Percentiles rank a stretch among this genome's conserved stretches.
Conservation (phyloP, 2,888 invertebrate genomes). For the Cataglyphis livida region DNA sequence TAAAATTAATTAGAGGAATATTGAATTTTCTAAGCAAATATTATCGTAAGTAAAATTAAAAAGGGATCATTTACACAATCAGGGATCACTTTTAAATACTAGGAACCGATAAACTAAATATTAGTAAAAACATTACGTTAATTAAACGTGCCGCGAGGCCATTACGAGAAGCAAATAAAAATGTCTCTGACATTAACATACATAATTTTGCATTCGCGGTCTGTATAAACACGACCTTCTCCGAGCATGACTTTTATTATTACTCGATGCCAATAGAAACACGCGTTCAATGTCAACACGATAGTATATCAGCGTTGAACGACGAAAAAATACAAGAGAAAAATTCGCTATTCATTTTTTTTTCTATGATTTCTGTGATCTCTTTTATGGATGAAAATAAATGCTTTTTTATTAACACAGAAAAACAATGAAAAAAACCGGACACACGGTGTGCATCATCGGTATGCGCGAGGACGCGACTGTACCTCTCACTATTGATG, state of each 20-base stretch:
- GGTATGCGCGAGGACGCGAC: background rate
- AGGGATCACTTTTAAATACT: no score
- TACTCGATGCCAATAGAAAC: background rate
- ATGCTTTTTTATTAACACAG: background rate
- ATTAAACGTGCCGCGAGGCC: background rate
- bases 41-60: no score
- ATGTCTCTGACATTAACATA: slow-evolving; percentile 15
- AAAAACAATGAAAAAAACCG: background rate
- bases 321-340: background rate
- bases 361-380: background rate
- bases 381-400: background rate
- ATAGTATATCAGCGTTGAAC: background rate
- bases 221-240: background rate
- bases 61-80: background rate
- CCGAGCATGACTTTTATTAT: background rate
- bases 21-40: slow-evolving; percentile 4
- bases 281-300: background rate
- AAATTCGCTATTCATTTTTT: background rate
- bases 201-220: slow-evolving; percentile 32
- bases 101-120: background rate
- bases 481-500: slow-evolving; percentile 39
- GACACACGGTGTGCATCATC: background rate
- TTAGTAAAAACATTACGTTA: background rate
- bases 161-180: background rate
- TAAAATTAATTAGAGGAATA: background rate